A percentile compares a stretch with the other conserved stretches of the same genome.
Conservation (phyloP, 2,888 invertebrate genomes). For the Drymonia ruficornis region DNA sequence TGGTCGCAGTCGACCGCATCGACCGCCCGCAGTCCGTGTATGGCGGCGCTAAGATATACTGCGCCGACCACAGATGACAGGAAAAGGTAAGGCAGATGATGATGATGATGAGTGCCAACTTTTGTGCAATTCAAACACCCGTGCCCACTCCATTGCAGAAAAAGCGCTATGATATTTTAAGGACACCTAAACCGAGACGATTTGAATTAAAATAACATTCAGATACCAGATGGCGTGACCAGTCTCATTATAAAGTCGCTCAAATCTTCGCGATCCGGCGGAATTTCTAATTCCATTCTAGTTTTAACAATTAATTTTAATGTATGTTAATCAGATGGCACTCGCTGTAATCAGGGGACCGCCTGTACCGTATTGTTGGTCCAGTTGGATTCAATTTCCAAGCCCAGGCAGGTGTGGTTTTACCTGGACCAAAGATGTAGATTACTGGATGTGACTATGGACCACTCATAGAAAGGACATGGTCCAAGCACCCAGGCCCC, state of each 20-base stretch:
- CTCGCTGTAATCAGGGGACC: conserved; percentile 52
- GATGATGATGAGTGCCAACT: no score
- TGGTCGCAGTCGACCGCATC: no score
- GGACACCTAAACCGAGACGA: not conserved
- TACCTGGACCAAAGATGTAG: conserved; percentile 16
- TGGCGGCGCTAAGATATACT: no score
- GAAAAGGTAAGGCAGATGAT: no score
- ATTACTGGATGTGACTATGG: conserved; percentile 15
- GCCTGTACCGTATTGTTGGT: conserved; percentile 44
- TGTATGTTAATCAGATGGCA: conserved; percentile 65
- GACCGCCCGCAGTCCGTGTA: no score
- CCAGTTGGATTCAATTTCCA: conserved; percentile 42
- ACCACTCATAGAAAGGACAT: no score
- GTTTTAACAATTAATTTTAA: conserved; percentile 71
- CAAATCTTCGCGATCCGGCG: conserved; percentile 38
- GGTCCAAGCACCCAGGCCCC: no score
- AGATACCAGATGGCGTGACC: conserved; percentile 1
- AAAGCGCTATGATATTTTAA: not conserved
- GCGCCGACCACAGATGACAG: no score
- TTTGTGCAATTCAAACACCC: no score
- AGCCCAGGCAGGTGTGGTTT: conserved; percentile 30
- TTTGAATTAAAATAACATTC: conserved; percentile 4
- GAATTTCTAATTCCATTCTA: conserved; percentile 47
- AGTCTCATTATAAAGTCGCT: conserved; percentile 29
- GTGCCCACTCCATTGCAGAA: not conserved